Evolutionary conservation across 2,113 vertebrate genomes (phyloP).

Genomic region (Nibea coibor): DNA sequence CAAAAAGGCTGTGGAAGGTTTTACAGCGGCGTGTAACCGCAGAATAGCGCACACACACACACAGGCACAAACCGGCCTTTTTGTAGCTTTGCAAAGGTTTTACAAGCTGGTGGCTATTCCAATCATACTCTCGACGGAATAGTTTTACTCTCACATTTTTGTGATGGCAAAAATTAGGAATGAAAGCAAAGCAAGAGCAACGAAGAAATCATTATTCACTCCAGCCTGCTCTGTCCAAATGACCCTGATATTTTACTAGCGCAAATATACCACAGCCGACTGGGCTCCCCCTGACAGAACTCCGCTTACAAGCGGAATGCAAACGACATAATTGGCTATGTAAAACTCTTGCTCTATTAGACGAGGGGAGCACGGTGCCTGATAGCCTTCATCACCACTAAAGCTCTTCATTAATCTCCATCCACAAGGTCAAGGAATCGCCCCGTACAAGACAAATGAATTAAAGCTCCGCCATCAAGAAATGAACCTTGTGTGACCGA

Average conservation of each 20-base stretch:
- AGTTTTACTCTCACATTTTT: background rate
- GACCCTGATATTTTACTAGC: conserved; percentile 46
- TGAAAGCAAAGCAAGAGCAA: conserved; percentile 24
- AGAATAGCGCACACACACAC: conserved; percentile 1
- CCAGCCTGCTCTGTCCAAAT: background rate
- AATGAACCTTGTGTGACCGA: conserved; percentile 52
- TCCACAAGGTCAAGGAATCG: conserved; percentile 77
- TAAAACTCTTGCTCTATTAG: conserved; percentile 77
- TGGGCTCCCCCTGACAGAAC: conserved; percentile 48
- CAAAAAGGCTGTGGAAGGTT: conserved; percentile 52
- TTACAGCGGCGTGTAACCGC: conserved; percentile 38
- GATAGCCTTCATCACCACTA: conserved; percentile 78
- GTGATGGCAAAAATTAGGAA: background rate
- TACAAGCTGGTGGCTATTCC: background rate
- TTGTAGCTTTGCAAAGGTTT: conserved; percentile 7
- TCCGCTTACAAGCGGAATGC: conserved; percentile 67
- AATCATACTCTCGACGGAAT: conserved; percentile 12
- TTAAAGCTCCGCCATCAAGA: conserved; percentile 64
- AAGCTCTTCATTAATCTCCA: conserved; percentile 83
- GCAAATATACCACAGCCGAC: conserved; percentile 37
- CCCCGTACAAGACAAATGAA: conserved; percentile 75
- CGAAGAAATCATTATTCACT: conserved; percentile 12
- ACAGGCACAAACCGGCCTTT: background rate
- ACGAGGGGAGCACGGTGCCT: conserved; percentile 63
- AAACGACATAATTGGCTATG: conserved; percentile 76